Percentiles rank a stretch among this genome's conserved stretches.
phyloP scores from a whole-genome alignment of 2,888 invertebrate genomes.

The Hydriomena furcata region DNA sequence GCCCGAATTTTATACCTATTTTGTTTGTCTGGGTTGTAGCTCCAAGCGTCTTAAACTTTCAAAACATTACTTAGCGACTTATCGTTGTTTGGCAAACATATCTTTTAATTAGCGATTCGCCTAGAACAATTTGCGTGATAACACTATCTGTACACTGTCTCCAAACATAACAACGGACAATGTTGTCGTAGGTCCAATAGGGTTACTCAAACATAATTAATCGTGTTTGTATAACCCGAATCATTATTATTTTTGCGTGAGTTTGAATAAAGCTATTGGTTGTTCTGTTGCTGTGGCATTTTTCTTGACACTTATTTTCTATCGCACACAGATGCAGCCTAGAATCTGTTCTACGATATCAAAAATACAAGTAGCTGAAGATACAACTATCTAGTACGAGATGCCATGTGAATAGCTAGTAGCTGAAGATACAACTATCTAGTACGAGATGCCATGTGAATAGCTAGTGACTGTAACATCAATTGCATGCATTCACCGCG shows the following conservation, averaged over 20 bases:
- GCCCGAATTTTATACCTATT: neutral
- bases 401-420: neutral
- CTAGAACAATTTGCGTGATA: slow-evolving; percentile 78
- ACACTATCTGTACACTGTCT: slow-evolving; percentile 52
- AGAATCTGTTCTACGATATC: neutral
- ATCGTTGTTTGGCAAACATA: slow-evolving; percentile 45
- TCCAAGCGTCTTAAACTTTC: too few species aligned
- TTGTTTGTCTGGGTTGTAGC: too few species aligned
- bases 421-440: too few species aligned
- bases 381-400: too few species aligned
- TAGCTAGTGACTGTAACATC: neutral
- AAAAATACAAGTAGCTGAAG: too few species aligned
- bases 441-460: neutral
- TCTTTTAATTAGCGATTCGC: slow-evolving; percentile 67
- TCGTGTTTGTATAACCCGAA: slow-evolving; percentile 29
- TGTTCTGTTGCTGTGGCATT: neutral
- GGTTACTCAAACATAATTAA: slow-evolving; percentile 40
- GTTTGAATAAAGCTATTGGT: neutral
- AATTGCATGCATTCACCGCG: slow-evolving; percentile 2
- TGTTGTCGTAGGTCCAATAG: slow-evolving; percentile 64
- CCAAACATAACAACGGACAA: slow-evolving; percentile 50
- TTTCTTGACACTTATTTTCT: neutral
- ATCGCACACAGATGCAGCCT: too few species aligned
- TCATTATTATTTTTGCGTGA: slow-evolving; percentile 22
- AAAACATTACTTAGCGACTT: too few species aligned